Percentiles rank a stretch among this genome's conserved stretches.
Evolutionary conservation across 2,113 vertebrate species (phyloP).

Genomic region (Sylvilagus bachmani): DNA sequence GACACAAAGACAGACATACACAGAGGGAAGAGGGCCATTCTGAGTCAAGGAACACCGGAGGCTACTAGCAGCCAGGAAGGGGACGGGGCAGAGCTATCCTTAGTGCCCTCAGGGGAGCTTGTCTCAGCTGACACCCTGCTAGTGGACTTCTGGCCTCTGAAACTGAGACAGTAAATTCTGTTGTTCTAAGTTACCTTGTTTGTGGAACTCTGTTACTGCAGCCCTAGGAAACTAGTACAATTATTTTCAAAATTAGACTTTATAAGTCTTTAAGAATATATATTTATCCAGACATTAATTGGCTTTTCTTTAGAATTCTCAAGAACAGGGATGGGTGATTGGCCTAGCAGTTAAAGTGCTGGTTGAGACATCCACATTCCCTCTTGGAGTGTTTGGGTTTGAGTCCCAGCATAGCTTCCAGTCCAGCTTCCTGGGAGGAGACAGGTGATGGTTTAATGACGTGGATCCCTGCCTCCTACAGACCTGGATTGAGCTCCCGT

Average conservation of each 20-base stretch:
- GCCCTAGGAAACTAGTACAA: not conserved
- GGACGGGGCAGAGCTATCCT: not conserved
- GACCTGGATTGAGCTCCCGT: too few relatives aligned
- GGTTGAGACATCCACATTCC: too few relatives aligned
- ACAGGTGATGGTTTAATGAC: too few relatives aligned
- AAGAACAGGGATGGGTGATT: too few relatives aligned
- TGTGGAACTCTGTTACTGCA: not conserved
- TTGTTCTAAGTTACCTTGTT: not conserved
- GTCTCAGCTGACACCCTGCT: not conserved
- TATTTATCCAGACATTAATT: not conserved
- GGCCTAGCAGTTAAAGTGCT: too few relatives aligned
- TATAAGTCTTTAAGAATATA: not conserved
- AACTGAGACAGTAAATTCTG: not conserved
- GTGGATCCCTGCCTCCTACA: too few relatives aligned
- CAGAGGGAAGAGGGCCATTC: not conserved
- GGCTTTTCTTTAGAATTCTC: not conserved
- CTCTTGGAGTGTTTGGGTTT: too few relatives aligned
- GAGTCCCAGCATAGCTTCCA: too few relatives aligned
- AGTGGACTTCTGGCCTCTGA: not conserved
- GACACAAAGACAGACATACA: too few relatives aligned
- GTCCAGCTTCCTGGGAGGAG: too few relatives aligned
- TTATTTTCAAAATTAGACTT: not conserved
- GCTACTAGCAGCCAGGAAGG: not conserved
- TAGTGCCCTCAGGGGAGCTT: not conserved
- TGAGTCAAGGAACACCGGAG: not conserved